Base-by-base conservation (phyloP, 2,888 invertebrate species). In the Noctua pronuba region DNA sequence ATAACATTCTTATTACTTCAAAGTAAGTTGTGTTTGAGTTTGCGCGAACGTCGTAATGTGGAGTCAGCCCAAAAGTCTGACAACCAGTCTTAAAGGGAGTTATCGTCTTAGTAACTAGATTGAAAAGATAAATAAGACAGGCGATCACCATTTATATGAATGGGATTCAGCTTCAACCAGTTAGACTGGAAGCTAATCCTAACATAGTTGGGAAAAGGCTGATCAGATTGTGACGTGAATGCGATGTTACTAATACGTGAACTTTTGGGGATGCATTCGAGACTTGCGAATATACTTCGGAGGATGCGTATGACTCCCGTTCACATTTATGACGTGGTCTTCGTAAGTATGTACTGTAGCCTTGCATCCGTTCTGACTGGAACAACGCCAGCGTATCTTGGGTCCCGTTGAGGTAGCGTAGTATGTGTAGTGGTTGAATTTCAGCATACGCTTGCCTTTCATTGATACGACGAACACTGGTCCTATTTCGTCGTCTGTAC, bases 341-440 rank as follows among this genome's bases (percentile, higher is more conserved):
- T 84, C 69, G 24, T 41, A 84, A 11, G 86, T 87, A 52, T 87
- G 77, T 10, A 88, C 62, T 5, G 87, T 82, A 1, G 88, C 87
- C 18, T 73, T 88, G 18, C 88, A 86, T 7, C 77, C 76, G 13
- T 81, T 86, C 21, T 85, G 84, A 0, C 79, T 85, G 21, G 83
- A 82, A 60, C 90, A 90, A 0, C 87, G 76, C 89, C 89, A 90
- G 0, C 90, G 80, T 1, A 81, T 83, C 64, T 83, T 90, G 0
- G 70, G 74, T 2, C 85, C 85, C 0, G 21, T 24, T 5, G 83
- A 83, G 2, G 86, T 78, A 1, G 86, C 69, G 35, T 86, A 88
- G 64, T 88, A 91, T 0, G 84, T 90, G 41, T 89, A 88, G 0
- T 82, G 82, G 24, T 84, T 82, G 65, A 84, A 86, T 35, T 86